A percentile compares a stretch with the other conserved stretches of the same genome.
These are phyloP conservation scores for Tetranychus cinnabarinus DNA, from an alignment of 1,140 invertebrate genomes.

Conservation along the genomic window DNA sequence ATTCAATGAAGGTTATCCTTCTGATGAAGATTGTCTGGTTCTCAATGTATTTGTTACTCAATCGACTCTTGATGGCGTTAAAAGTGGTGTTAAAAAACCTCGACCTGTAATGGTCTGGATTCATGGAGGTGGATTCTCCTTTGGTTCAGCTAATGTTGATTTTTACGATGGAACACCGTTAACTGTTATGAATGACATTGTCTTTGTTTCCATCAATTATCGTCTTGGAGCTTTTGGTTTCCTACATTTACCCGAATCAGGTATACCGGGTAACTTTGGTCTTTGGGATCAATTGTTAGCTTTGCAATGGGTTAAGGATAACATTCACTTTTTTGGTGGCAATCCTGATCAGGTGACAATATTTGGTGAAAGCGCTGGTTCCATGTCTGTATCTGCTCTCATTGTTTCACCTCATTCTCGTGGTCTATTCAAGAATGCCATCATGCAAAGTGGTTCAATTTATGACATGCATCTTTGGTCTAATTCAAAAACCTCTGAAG, in stretches of 20 bases:
- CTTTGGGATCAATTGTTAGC: constrained; percentile 84
- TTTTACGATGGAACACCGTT: constrained; percentile 71
- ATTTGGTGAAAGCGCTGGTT: constrained; percentile 87
- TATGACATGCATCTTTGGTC: no score
- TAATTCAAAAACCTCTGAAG: no score
- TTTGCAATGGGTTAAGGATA: constrained; percentile 73
- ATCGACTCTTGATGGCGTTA: neutral
- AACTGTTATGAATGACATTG: constrained; percentile 69
- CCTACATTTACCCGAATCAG: constrained; percentile 56
- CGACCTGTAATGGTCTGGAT: constrained; percentile 20
- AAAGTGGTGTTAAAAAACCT: neutral
- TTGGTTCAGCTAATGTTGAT: constrained; percentile 46
- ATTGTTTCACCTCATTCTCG: constrained; percentile 57
- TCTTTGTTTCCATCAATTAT: constrained; percentile 85
- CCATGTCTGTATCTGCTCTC: constrained; percentile 74
- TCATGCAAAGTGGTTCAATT: constrained; percentile 29
- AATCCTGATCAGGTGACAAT: constrained; percentile 80
- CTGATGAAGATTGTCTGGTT: constrained; percentile 88
- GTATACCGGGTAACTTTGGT: constrained; percentile 76
- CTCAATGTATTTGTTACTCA: constrained; percentile 58
- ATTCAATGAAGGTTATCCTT: neutral
- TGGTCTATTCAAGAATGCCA: constrained; percentile 48
- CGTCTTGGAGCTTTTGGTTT: constrained; percentile 76
- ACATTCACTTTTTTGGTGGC: constrained; percentile 78
- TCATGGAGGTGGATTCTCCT: constrained; percentile 69